A percentile compares a stretch with the other conserved stretches of the same genome.
These are phyloP conservation scores for Pangasius djambal DNA, from an alignment of 2,797 vertebrate genomes.

Conservation along the genomic window DNA sequence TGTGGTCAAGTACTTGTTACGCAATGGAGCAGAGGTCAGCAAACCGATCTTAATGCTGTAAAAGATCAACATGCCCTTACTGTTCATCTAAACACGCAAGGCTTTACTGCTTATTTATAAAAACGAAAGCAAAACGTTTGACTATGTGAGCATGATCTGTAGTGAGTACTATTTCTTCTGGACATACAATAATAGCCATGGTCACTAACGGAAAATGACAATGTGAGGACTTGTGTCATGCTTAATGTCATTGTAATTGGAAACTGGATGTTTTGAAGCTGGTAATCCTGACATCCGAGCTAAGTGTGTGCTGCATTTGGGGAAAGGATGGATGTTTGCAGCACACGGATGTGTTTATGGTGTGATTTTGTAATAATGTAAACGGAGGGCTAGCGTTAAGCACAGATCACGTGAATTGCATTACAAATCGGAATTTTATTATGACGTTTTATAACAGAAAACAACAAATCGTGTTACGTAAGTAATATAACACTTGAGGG, in stretches of 20 bases:
- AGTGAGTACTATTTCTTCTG: neutral
- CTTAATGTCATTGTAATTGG: neutral
- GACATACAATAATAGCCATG: neutral
- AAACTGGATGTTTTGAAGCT: neutral
- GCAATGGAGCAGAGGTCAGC: constrained; percentile 90
- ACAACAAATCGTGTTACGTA: neutral
- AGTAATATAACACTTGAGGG: neutral
- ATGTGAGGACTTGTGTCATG: neutral
- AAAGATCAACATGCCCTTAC: neutral
- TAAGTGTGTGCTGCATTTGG: neutral
- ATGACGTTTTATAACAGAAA: no score
- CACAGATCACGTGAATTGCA: neutral
- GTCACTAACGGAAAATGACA: neutral
- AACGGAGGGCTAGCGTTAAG: neutral
- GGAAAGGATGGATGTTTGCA: neutral
- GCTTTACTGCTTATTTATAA: neutral
- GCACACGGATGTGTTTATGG: neutral
- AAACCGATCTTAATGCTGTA: no score
- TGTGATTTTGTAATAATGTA: neutral
- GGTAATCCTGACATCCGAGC: neutral
- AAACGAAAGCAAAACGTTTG: neutral
- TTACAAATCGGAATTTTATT: no score
- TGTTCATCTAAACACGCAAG: neutral
- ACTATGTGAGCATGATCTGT: neutral
- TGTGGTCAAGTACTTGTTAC: constrained; percentile 92